Evolutionary conservation across 2,888 invertebrate genomes (phyloP), one percentile per base, ranked within the genome.

Genomic region (Scaptomyza parva): DNA sequence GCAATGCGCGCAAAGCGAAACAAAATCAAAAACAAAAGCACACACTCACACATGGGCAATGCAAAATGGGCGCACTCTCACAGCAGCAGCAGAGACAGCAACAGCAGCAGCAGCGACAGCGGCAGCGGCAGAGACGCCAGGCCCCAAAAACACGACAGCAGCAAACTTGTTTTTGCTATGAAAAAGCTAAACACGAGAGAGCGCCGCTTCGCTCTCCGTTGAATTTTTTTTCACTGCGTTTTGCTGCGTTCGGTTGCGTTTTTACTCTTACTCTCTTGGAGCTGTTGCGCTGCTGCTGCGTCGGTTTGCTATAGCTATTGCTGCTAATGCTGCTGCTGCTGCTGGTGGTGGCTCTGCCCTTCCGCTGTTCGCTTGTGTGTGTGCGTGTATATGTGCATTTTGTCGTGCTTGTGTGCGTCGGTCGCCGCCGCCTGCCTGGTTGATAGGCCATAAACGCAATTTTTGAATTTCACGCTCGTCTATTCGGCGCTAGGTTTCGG

Each of bases 401-500:
- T 53, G 53, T 72, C 39, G n/a, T 43, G 59, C 58, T 58, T 76
- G 70, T 74, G 57, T 69, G 69, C 55, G 79, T 59, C 58, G 39
- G 65, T 62, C 53, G 71, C 70, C 69, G 63, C 61, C 58, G 74
- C 71, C 60, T 75, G 71, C 68, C 70, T 69, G 75, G 70, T 71
- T 71, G 74, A 70, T 78, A 78, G 78, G 76, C 89, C 89, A 85
- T 87, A 91, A 91, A 91, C 91, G 91, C 91, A 91, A 90, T 90
- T 91, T 90, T 88, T 88, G 87, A 90, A 90, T 83, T 90, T 91
- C 86, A 90, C 90, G 90, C 89, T 90, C 90, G 90, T 91, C 91
- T 91, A 91, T 92, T 92, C 91, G 91, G 92, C 90, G 89, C 91
- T 91, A 91, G 92, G 91, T 92, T 91, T 91, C 91, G 92, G 91